Percentiles rank a stretch among this genome's conserved stretches.
Conservation (phyloP, 2,797 vertebrate genomes). For the Poeciliopsis presidionis region DNA sequence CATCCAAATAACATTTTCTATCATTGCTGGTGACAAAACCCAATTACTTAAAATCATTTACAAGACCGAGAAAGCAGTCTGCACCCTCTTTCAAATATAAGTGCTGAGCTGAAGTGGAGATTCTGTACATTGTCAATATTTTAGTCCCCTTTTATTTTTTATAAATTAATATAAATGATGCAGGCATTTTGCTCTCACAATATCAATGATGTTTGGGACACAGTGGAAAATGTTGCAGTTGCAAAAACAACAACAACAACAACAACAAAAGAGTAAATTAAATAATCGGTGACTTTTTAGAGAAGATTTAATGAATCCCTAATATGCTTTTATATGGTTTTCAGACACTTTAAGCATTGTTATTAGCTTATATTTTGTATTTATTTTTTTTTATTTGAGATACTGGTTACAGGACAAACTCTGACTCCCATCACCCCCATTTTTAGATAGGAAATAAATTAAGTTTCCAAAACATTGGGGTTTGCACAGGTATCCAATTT, state of each 20-base stretch:
- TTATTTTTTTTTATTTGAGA: background rate
- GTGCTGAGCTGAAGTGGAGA: background rate
- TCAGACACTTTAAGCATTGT: background rate
- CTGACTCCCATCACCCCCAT: too few species aligned
- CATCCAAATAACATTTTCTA: conserved; percentile 20
- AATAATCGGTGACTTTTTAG: background rate
- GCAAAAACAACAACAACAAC: background rate
- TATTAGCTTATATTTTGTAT: background rate
- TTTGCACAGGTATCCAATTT: background rate
- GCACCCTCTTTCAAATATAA: background rate
- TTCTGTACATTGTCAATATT: background rate
- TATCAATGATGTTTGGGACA: background rate
- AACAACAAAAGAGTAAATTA: background rate
- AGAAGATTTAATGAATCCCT: background rate
- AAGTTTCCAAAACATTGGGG: background rate
- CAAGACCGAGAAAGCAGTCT: background rate
- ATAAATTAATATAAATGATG: background rate
- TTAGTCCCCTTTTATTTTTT: background rate
- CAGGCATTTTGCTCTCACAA: background rate
- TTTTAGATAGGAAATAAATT: background rate
- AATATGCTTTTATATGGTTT: background rate
- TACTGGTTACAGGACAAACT: too few species aligned
- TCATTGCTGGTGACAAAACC: conserved; percentile 48
- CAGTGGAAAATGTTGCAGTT: background rate
- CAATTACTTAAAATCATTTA: conserved; percentile 24